Evolutionary conservation across 2,797 vertebrate species (phyloP).

Genomic region (Melanogrammus aeglefinus): DNA sequence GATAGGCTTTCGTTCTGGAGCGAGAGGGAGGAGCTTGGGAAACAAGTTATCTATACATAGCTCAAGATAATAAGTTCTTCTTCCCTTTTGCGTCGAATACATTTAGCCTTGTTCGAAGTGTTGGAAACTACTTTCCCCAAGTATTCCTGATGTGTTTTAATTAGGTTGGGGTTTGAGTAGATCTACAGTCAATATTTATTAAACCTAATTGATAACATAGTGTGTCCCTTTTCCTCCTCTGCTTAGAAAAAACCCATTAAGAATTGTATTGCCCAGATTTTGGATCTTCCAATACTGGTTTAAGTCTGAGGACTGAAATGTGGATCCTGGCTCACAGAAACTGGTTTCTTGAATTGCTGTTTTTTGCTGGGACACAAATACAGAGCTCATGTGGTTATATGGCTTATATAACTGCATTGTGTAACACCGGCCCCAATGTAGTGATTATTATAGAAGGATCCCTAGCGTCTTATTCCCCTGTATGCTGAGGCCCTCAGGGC

Average conservation of each 20-base stretch:
- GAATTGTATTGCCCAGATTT: too few relatives aligned
- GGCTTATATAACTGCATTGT: slow-evolving; percentile 5
- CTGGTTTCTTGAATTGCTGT: neutral
- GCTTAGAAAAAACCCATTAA: too few relatives aligned
- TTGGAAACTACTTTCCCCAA: neutral
- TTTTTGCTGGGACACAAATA: neutral
- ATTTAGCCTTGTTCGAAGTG: neutral
- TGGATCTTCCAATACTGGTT: neutral
- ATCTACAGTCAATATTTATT: neutral
- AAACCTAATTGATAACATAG: neutral
- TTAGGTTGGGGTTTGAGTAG: neutral
- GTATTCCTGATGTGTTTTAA: neutral
- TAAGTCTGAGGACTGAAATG: neutral
- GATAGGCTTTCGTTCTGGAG: neutral
- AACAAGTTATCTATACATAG: neutral
- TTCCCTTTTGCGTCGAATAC: neutral
- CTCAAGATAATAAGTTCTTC: neutral
- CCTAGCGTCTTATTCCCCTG: neutral
- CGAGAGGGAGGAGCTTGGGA: slow-evolving; percentile 3
- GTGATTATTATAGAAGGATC: neutral
- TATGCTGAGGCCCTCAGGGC: neutral
- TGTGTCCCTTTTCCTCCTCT: too few relatives aligned
- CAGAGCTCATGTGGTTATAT: neutral
- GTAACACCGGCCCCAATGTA: neutral
- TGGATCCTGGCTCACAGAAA: neutral